Percentiles rank a stretch among this genome's conserved stretches.
Conservation (phyloP, 2,113 vertebrate species). For the Panthera tigris region DNA sequence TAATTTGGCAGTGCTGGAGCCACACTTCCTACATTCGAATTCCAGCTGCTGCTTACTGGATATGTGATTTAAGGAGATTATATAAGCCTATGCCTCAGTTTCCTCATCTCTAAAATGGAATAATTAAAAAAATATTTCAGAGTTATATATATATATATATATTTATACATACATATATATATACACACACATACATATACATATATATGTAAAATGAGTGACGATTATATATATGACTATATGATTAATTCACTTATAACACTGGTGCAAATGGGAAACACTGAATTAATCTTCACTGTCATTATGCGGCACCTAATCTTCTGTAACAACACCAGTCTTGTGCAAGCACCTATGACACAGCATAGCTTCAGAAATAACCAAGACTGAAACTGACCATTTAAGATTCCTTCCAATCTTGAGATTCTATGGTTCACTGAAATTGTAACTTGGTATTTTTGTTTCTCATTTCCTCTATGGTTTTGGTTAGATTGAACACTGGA, state of each 20-base stretch:
- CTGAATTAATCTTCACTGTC: neutral
- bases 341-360: neutral
- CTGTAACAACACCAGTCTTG: neutral
- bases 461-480: neutral
- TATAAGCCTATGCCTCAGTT: neutral
- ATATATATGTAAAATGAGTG: neutral
- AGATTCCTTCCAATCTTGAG: neutral
- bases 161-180: neutral
- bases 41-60: neutral
- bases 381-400: neutral
- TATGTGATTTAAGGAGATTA: neutral
- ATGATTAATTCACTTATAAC: neutral
- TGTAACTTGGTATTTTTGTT: constrained; percentile 15
- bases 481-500: neutral
- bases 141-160: neutral
- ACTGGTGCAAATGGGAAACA: neutral
- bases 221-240: neutral
- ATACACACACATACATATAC: neutral
- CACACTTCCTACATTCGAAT: neutral
- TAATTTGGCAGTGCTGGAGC: accelerated
- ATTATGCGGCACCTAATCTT: neutral
- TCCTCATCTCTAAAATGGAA: neutral
- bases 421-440: neutral
- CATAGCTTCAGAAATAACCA: neutral
- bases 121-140: neutral